phyloP scores from a whole-genome alignment of 2,797 vertebrate genomes.

The Scolopax bukidnonensis region DNA sequence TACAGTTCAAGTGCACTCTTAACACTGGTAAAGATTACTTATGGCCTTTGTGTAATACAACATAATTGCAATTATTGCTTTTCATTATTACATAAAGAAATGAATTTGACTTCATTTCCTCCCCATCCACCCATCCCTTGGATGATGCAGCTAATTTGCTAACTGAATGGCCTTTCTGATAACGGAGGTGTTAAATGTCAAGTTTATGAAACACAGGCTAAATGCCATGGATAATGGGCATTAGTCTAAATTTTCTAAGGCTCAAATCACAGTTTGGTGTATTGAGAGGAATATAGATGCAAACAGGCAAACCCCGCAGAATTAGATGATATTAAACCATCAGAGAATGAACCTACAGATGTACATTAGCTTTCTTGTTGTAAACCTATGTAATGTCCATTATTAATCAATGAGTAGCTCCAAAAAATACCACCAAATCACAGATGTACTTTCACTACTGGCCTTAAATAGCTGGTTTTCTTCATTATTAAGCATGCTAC shows the following conservation, averaged over 20 bases:
- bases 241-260: not conserved
- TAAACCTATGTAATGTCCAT: not conserved
- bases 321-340: not conserved
- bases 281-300: constrained; percentile 12
- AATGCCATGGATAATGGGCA: constrained; percentile 34
- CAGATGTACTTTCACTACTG: not conserved
- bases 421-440: not conserved
- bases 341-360: not conserved
- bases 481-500: not conserved
- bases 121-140: not conserved
- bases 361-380: not conserved
- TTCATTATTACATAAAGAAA: constrained; percentile 76
- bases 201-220: constrained; percentile 46
- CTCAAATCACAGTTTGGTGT: constrained; percentile 14
- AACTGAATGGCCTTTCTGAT: constrained; percentile 60
- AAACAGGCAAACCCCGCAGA: constrained; percentile 44
- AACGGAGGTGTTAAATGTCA: constrained; percentile 43
- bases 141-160: constrained; percentile 46
- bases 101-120: constrained; percentile 61
- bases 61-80: constrained; percentile 81
- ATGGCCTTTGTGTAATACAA: constrained; percentile 77
- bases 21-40: constrained; percentile 76
- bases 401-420: constrained; percentile 13
- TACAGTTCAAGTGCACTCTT: constrained; percentile 72
- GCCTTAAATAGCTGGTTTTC: not conserved